phyloP scores from a whole-genome alignment of 2,888 invertebrate genomes.

The Pollenia amentaria region DNA sequence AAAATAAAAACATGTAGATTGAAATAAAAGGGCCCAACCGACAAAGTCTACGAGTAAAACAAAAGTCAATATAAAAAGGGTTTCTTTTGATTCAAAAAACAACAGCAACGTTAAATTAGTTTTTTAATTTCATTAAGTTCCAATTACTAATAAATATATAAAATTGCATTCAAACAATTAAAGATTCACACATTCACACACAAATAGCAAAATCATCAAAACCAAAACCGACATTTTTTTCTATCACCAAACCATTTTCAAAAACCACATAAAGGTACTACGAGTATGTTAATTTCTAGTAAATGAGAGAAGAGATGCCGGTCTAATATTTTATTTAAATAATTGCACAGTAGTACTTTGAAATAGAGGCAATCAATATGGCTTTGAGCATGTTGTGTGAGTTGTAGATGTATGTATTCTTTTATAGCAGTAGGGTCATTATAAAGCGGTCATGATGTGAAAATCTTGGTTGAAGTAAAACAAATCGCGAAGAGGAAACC shows the following conservation, averaged over 20 bases:
- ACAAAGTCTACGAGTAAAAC: background rate
- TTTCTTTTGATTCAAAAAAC: background rate
- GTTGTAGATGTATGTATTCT: background rate
- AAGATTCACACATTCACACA: background rate
- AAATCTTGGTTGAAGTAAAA: background rate
- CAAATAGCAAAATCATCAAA: background rate
- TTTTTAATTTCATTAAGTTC: conserved; percentile 22
- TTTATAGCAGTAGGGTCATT: conserved; percentile 13
- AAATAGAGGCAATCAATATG: too few relatives aligned
- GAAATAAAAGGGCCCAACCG: conserved; percentile 26
- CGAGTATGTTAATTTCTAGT: background rate
- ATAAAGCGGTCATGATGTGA: conserved; percentile 30
- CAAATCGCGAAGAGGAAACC: conserved; percentile 13
- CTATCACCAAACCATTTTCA: conserved; percentile 7
- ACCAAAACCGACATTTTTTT: conserved; percentile 33
- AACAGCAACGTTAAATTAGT: background rate
- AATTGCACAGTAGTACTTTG: background rate
- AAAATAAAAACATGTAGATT: background rate
- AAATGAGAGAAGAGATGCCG: background rate
- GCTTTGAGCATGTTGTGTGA: too few relatives aligned
- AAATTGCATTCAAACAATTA: conserved; percentile 32
- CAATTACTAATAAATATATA: conserved; percentile 40
- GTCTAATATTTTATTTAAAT: conserved; percentile 24
- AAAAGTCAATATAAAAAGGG: conserved; percentile 6
- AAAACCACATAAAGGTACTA: conserved; percentile 46